A percentile compares a stretch with the other conserved stretches of the same genome.
These are phyloP conservation scores for Porites divaricata DNA, from an alignment of 92 coral and sea anemone species.

Conservation along the genomic window DNA sequence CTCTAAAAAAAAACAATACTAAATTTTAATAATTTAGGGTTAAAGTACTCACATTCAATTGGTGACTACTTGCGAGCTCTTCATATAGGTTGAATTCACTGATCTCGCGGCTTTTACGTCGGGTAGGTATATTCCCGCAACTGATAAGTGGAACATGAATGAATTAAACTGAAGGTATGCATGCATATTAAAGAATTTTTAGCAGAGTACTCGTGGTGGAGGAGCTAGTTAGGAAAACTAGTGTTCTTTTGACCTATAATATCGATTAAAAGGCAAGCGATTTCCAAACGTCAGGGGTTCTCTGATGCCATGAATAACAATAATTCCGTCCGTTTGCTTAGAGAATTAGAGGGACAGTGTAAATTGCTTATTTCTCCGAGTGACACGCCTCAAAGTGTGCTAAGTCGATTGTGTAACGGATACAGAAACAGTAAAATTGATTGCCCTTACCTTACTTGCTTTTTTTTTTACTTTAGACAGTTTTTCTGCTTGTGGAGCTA, in stretches of 20 bases:
- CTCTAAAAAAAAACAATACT: too few species aligned
- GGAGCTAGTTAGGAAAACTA: not conserved
- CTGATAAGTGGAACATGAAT: not conserved
- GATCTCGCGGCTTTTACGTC: not conserved
- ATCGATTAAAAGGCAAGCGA: constrained; percentile 12
- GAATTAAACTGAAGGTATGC: not conserved
- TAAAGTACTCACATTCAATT: too few species aligned
- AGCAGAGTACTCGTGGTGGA: not conserved
- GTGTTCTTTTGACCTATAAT: constrained; percentile 8
- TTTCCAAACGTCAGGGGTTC: constrained; percentile 32
- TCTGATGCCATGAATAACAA: not conserved
- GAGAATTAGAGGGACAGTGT: not conserved
- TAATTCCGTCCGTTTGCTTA: not conserved
- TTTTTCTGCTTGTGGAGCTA: constrained; percentile 4
- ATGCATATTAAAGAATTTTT: too few species aligned
- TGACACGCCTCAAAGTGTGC: not conserved
- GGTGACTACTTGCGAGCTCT: too few species aligned
- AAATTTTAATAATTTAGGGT: too few species aligned
- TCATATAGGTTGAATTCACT: too few species aligned
- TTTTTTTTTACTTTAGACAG: not conserved
- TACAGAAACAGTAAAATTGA: not conserved
- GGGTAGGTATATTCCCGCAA: too few species aligned
- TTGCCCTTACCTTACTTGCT: constrained; percentile 19
- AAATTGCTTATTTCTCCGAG: not conserved
- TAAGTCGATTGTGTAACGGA: not conserved